These are phyloP conservation scores for Muricea muricata DNA, from an alignment of 92 coral and sea anemone genomes.

Conservation along the genomic window DNA sequence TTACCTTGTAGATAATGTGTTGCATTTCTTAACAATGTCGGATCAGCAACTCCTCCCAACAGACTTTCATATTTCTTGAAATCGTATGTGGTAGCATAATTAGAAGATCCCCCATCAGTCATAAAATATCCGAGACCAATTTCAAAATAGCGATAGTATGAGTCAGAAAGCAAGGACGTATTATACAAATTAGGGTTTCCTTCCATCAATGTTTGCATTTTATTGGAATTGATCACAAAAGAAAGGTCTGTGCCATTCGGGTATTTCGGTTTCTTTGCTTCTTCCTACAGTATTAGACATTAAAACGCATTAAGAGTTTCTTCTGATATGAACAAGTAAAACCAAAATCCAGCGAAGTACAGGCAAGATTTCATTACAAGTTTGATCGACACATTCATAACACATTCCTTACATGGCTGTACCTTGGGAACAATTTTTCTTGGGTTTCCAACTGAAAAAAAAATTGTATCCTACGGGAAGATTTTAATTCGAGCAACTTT, in stretches of 20 bases:
- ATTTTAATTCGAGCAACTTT: too few species aligned
- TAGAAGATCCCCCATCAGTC: slow-evolving; percentile 60
- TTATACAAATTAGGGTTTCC: slow-evolving; percentile 71
- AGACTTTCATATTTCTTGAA: slow-evolving; percentile 63
- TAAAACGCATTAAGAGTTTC: background rate
- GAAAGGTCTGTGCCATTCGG: slow-evolving; percentile 80
- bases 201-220: slow-evolving; percentile 73
- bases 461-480: too few species aligned
- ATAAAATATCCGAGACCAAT: slow-evolving; percentile 83
- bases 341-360: too few species aligned
- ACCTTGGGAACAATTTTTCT: too few species aligned
- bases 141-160: slow-evolving; percentile 87
- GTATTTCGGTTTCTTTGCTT: slow-evolving; percentile 69
- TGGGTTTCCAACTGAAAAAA: too few species aligned
- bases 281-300: slow-evolving; percentile 46
- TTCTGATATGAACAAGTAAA: background rate
- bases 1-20: slow-evolving; percentile 50
- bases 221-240: slow-evolving; percentile 69
- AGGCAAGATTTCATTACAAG: too few species aligned
- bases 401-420: too few species aligned
- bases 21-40: slow-evolving; percentile 49
- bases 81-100: slow-evolving; percentile 61
- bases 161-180: slow-evolving; percentile 68
- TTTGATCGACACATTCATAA: too few species aligned
- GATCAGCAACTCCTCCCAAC: slow-evolving; percentile 78